Percentiles rank a stretch among this genome's conserved stretches.
phyloP scores from a whole-genome alignment of 2,888 invertebrate genomes.

The Bellardia pandia region DNA sequence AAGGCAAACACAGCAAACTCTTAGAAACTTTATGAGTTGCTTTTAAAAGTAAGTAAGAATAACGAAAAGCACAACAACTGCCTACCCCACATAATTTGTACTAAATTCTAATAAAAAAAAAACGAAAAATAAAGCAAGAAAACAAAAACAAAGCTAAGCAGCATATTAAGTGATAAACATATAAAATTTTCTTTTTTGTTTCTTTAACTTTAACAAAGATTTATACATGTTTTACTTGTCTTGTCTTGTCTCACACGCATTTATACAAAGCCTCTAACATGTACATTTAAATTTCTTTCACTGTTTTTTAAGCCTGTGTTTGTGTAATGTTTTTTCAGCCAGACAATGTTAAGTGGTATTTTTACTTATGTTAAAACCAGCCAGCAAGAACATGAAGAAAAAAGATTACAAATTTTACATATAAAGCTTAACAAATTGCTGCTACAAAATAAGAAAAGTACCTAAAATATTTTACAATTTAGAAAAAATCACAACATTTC shows the following conservation, averaged over 20 bases:
- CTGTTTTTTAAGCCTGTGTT: not conserved
- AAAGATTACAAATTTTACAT: conserved; percentile 49
- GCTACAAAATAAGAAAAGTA: not conserved
- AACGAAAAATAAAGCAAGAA: not conserved
- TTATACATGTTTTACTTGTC: conserved; percentile 27
- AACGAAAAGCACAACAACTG: not conserved
- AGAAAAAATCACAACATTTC: too few species aligned
- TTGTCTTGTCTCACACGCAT: conserved; percentile 4
- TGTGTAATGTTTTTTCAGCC: conserved; percentile 6
- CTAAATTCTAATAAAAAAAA: not conserved
- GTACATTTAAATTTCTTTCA: not conserved
- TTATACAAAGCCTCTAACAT: not conserved
- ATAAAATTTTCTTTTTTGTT: conserved; percentile 14
- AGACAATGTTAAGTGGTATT: conserved; percentile 62
- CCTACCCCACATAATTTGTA: conserved; percentile 10
- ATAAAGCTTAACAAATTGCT: conserved; percentile 57
- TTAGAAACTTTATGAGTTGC: not conserved
- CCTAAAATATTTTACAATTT: not conserved
- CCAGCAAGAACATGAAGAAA: conserved; percentile 4
- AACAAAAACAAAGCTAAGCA: not conserved
- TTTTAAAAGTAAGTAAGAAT: not conserved
- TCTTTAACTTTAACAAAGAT: conserved; percentile 10
- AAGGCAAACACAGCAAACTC: not conserved
- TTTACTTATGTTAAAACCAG: not conserved
- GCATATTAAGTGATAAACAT: conserved; percentile 22